These are phyloP conservation scores for Triplophysa siluroides DNA, from an alignment of 2,113 vertebrate species.

Conservation along the genomic window DNA sequence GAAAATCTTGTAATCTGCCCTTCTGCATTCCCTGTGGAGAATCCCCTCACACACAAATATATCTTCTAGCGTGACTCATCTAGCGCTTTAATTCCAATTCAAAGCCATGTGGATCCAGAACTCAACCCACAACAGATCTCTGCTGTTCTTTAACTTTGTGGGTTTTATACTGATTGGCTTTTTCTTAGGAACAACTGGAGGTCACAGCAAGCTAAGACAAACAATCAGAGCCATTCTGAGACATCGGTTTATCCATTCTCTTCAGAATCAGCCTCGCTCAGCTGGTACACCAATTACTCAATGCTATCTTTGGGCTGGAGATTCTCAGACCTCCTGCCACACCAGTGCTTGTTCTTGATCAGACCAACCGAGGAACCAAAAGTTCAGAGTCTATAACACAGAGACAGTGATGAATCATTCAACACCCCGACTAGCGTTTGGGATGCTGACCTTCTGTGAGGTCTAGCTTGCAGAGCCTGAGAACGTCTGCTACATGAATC, in stretches of 20 bases:
- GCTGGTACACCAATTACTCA: slow-evolving; percentile 15
- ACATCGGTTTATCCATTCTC: background rate
- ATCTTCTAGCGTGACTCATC: background rate
- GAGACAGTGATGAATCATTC: slow-evolving; percentile 26
- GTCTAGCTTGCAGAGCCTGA: slow-evolving; percentile 8
- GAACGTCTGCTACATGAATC: slow-evolving; percentile 10
- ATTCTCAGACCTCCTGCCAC: background rate
- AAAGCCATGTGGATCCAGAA: slow-evolving; percentile 5
- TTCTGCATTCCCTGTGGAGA: background rate
- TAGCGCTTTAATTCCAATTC: slow-evolving; percentile 1
- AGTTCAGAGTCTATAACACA: slow-evolving; percentile 25
- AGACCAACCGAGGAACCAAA: background rate
- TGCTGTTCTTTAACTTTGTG: slow-evolving; percentile 1
- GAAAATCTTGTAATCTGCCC: slow-evolving; percentile 24
- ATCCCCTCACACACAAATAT: background rate
- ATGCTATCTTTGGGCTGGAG: slow-evolving; percentile 9
- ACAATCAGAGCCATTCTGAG: background rate
- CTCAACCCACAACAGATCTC: slow-evolving; percentile 2
- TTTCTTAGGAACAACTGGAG: background rate
- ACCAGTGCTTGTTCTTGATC: background rate
- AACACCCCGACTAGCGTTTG: slow-evolving; percentile 6
- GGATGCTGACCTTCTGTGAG: slow-evolving; percentile 4
- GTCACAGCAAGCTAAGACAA: slow-evolving; percentile 20
- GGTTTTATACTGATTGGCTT: background rate
- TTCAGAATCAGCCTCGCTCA: slow-evolving; percentile 1